phyloP scores from a whole-genome alignment of 2,113 vertebrate species.

The Onychostoma macrolepis region DNA sequence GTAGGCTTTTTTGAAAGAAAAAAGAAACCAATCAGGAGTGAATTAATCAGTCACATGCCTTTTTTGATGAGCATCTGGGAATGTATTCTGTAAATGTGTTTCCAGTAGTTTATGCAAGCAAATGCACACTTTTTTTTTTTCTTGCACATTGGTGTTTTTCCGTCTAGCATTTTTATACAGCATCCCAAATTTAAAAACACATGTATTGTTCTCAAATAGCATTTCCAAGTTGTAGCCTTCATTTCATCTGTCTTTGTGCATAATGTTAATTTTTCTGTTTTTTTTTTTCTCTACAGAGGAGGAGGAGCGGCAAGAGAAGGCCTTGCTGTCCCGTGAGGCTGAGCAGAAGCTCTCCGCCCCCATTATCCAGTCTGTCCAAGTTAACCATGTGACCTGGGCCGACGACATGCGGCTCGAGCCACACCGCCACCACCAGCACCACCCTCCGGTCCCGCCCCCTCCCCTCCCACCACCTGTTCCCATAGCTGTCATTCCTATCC shows the following conservation, averaged over 20 bases:
- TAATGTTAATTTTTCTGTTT: not conserved
- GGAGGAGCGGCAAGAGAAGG: conserved; percentile 81
- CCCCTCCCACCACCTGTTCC: conserved; percentile 78
- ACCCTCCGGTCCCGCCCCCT: conserved; percentile 68
- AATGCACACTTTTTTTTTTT: not conserved
- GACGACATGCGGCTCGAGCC: conserved; percentile 56
- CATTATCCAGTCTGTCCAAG: conserved; percentile 68
- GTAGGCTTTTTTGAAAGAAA: not conserved
- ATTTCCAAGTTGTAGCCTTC: not conserved
- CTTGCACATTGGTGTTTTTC: not conserved
- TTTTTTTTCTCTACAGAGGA: conserved; percentile 78
- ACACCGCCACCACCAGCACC: conserved; percentile 61
- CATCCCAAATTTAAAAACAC: not conserved
- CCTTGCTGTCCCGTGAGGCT: conserved; percentile 80
- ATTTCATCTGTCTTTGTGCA: conserved; percentile 6
- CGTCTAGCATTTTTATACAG: not conserved
- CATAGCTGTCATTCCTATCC: conserved; percentile 89
- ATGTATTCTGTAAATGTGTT: not conserved
- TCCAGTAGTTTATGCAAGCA: not conserved
- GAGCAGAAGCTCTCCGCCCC: conserved; percentile 75
- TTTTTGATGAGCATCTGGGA: not conserved
- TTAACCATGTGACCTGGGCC: conserved; percentile 75
- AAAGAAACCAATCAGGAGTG: not conserved
- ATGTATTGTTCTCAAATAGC: not conserved
- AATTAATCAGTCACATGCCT: not conserved